Evolutionary conservation across 1,140 invertebrate species (phyloP), one percentile per base, ranked within the genome.

Genomic region (Caenorhabditis brenneri): DNA sequence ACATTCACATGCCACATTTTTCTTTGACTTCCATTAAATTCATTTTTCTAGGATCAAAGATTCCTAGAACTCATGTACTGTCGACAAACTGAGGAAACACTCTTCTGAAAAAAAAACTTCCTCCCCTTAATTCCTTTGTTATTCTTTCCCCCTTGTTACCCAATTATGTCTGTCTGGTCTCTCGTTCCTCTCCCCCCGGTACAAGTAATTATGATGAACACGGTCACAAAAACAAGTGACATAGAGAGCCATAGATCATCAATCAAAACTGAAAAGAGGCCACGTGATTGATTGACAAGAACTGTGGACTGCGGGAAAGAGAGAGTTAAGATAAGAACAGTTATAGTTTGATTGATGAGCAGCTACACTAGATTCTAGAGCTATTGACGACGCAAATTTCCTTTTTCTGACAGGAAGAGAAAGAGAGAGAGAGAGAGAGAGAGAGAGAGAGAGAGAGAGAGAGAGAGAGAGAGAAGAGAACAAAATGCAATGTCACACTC

Each of bases 121-220:
- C n/a, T n/a, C n/a, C n/a, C n/a, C n/a, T n/a, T 42, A 29, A 27
- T 58, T 58, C 53, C 24, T 42, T n/a, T 36, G 58, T 65, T 65
- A 24, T 65, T 65, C 12, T 65, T 65, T n/a, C n/a, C n/a, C n/a
- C 58, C 33, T 65, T 65, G 31, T 65, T 65, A 7, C 58, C 58
- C 10, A 36, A 65, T 65, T 33, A n/a, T 36, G n/a, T 29, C 36
- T 31, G 36, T 65, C 19, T 39, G 33, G 58, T 36, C 10, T 33
- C 19, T 65, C 16, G 29, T 65, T 16, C 19, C 31, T 22, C 36
- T 65, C n/a, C n/a, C n/a, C n/a, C 31, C 6, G 33, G 33, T 36
- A 36, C 31, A 65, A 36, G 58, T 65, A 65, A 65, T 65, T 65
- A 65, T 65, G 58, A 36, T 39, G 58, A 65, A 39, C 16, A 65